Percentiles rank a stretch among this genome's conserved stretches.
phyloP scores from a whole-genome alignment of 2,113 vertebrate species.

The Nymphicus hollandicus region DNA sequence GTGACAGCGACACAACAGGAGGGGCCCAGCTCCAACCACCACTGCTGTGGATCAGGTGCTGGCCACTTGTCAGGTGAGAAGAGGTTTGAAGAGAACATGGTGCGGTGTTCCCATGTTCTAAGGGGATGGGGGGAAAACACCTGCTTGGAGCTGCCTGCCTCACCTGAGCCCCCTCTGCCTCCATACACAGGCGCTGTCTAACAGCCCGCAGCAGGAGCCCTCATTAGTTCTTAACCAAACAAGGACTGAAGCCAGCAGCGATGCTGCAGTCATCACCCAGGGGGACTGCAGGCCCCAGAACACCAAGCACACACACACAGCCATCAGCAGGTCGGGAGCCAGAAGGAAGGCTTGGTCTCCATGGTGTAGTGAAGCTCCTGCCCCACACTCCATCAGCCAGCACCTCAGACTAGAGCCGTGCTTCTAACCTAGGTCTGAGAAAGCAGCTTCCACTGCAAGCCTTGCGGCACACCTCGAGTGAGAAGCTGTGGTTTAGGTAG shows the following conservation, averaged over 20 bases:
- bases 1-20: background rate
- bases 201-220: background rate
- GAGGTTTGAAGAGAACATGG: background rate
- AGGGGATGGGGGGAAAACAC: background rate
- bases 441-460: background rate
- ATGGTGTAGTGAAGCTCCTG: accelerated
- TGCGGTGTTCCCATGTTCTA: background rate
- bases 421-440: background rate
- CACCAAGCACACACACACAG: accelerated
- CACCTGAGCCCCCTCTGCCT: background rate
- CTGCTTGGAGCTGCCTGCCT: background rate
- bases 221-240: background rate
- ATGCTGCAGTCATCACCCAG: background rate
- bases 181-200: accelerated
- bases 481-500: background rate
- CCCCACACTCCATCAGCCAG: background rate
- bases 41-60: accelerated
- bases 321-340: background rate
- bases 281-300: background rate
- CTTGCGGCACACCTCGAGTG: accelerated
- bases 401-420: background rate
- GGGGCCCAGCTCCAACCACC: background rate
- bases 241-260: background rate
- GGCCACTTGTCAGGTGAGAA: background rate
- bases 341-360: background rate